Conservation (phyloP, 2,888 invertebrate genomes). For the Amphiduros pacificus region DNA sequence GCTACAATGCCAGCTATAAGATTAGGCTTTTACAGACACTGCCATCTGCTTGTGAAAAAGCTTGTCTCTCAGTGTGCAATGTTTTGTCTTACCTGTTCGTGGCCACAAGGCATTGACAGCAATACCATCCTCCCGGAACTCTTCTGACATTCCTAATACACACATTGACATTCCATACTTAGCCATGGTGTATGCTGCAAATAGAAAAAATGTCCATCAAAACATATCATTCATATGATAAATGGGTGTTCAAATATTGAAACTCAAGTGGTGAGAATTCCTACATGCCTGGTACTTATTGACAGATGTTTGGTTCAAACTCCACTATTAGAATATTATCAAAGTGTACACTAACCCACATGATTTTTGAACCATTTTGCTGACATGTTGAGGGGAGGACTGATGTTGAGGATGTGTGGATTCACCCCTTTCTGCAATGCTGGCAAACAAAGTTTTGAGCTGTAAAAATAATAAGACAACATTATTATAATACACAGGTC, state of each 20-base stretch:
- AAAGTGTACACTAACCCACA: conserved; percentile 65
- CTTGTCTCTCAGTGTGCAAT: too few species aligned
- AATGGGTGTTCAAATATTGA: too few species aligned
- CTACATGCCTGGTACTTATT: too few species aligned
- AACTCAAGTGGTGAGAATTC: too few species aligned
- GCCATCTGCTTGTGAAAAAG: too few species aligned
- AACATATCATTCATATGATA: too few species aligned
- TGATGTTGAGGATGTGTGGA: conserved; percentile 92
- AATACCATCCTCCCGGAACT: conserved; percentile 79
- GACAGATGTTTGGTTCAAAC: too few species aligned
- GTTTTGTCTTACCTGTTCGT: conserved; percentile 73
- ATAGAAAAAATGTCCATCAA: conserved; percentile 1
- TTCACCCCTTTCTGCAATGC: conserved; percentile 82
- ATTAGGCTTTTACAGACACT: too few species aligned
- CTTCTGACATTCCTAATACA: conserved; percentile 94
- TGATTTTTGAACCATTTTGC: conserved; percentile 88
- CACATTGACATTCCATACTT: conserved; percentile 99
- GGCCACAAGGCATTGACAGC: conserved; percentile 98
- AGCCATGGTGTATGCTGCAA: conserved; percentile 90
- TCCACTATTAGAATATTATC: too few species aligned
- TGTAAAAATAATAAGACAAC: conserved; percentile 59
- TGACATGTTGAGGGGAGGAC: conserved; percentile 88
- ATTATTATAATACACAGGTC: too few species aligned
- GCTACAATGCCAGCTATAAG: too few species aligned
- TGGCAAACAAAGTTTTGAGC: conserved; percentile 88